Conservation (phyloP, 2,113 vertebrate species). For the Crotophaga sulcirostris region DNA sequence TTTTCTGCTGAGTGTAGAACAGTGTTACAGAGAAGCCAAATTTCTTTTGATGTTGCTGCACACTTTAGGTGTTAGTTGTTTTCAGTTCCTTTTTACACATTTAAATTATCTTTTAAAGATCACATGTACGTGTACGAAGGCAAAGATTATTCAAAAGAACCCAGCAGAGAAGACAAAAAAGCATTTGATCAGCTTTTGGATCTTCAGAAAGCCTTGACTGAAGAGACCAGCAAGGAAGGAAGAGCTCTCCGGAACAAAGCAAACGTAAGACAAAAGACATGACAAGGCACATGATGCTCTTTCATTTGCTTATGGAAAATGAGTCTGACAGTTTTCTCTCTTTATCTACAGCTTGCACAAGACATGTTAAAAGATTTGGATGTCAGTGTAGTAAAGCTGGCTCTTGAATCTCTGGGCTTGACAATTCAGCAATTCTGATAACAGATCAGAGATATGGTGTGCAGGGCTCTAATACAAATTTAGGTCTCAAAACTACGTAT, state of each 20-base stretch:
- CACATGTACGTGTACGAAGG: constrained; percentile 95
- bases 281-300: neutral
- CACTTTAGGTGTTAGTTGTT: neutral
- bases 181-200: constrained; percentile 82
- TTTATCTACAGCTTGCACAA: neutral
- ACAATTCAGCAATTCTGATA: neutral
- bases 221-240: constrained; percentile 72
- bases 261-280: constrained; percentile 71
- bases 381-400: neutral
- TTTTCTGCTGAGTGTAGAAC: neutral
- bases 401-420: neutral
- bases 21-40: neutral
- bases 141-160: constrained; percentile 90
- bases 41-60: neutral
- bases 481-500: neutral
- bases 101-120: constrained; percentile 70
- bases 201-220: constrained; percentile 74
- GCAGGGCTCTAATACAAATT: neutral
- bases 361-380: neutral
- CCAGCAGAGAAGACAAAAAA: constrained; percentile 83
- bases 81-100: neutral
- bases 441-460: neutral
- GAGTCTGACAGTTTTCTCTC: neutral
- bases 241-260: constrained; percentile 82
- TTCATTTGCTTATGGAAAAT: neutral